Percentiles rank a stretch among this genome's conserved stretches.
phyloP scores from a whole-genome alignment of 1,140 invertebrate species.

The Agrypnia vestita region DNA sequence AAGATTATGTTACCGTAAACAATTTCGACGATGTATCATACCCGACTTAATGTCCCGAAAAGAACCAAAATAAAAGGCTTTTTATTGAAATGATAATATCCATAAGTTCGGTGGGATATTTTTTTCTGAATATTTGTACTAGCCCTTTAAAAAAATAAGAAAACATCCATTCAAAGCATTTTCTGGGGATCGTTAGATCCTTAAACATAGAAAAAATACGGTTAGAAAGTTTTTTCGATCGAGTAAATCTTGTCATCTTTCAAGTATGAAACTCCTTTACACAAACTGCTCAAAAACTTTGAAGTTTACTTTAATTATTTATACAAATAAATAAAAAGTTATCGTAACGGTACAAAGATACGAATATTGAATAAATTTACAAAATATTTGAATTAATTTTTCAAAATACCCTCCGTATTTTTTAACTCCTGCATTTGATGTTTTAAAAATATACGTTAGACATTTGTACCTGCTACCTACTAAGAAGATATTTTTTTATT shows the following conservation, averaged over 20 bases:
- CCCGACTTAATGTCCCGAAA: too few relatives aligned
- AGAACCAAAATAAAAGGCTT: too few relatives aligned
- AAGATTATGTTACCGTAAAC: too few relatives aligned
- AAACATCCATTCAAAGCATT: slow-evolving; percentile 4
- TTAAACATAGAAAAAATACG: slow-evolving; percentile 13
- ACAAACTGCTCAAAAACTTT: slow-evolving; percentile 3
- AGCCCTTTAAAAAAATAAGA: slow-evolving; percentile 35
- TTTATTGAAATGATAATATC: too few relatives aligned
- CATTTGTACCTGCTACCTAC: too few relatives aligned
- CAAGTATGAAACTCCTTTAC: slow-evolving; percentile 22
- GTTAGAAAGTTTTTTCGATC: slow-evolving; percentile 27
- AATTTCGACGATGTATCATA: too few relatives aligned
- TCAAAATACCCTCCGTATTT: slow-evolving; percentile 18
- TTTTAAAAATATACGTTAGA: too few relatives aligned
- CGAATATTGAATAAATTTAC: slow-evolving; percentile 40
- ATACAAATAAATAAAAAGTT: slow-evolving; percentile 43
- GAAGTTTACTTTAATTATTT: slow-evolving; percentile 39
- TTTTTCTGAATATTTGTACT: neutral
- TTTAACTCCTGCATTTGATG: neutral
- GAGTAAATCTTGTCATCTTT: slow-evolving; percentile 42
- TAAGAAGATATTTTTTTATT: too few relatives aligned
- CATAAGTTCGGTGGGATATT: too few relatives aligned
- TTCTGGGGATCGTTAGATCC: slow-evolving; percentile 35
- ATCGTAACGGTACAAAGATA: slow-evolving; percentile 24
- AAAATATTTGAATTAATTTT: slow-evolving; percentile 32